Base-by-base conservation (phyloP, 2,113 vertebrate species). In the Dromiciops gliroides region DNA sequence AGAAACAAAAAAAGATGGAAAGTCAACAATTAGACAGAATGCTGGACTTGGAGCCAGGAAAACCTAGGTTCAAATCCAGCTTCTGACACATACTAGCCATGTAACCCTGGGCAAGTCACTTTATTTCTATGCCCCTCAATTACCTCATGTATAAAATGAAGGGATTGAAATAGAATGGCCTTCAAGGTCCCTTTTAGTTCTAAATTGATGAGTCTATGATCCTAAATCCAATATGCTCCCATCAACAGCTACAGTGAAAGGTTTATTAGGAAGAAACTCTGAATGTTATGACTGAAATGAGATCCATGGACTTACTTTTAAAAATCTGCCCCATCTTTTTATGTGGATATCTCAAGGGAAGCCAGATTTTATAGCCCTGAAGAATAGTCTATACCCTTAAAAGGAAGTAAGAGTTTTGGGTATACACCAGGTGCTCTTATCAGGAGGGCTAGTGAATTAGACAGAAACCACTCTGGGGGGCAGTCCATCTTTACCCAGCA, bases 331-430 rank as follows among this genome's bases (percentile, higher is more conserved):
- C 23, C n/a, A 44, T 19, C 1, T n/a, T n/a, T 75, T n/a, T 75
- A n/a, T 75, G 19, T 3, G 31, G 37, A 56, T 44, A 93, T 12
- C 50, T 56, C 60, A 60, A 94, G 92, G 93, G 90, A 95, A 96
- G 75, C 49, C 50, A 96, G 51, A 95, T 95, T 96, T 89, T 97
- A 97, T 56, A 93, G 91, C 44, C 23, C 89, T 51, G 89, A 91
- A 92, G 52, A 14, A 44, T 91, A 94, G 60, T 31, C 51, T 49
- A 88, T 92, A 92, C n/a, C 67, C 7, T 88, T 90, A 89, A 11
- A 92, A 89, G 31, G 93, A 83, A 83, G n/a, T 44, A 44, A 83
- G 67, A 83, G 67, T 44, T 83, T 83, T 22, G n/a, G 67, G 67
- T 83, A 23, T 7, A 83, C 23, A 83, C 6, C n/a, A 44, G 8